A percentile compares a stretch with the other conserved stretches of the same genome.
Evolutionary conservation across 2,888 invertebrate species (phyloP).

Genomic region (Heliconius ismenius): DNA sequence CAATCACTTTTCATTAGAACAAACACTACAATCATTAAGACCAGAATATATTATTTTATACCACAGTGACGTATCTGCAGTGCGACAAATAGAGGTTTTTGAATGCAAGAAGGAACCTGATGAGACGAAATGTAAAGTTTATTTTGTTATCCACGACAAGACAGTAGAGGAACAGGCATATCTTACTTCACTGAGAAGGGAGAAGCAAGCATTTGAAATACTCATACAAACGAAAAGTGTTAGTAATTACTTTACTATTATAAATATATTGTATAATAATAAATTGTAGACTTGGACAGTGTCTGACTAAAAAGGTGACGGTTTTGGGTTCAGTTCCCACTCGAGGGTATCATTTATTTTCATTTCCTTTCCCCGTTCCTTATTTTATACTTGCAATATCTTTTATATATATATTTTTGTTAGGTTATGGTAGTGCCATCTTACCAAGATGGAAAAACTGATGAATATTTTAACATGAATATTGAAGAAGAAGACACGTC

Average conservation of each 20-base stretch:
- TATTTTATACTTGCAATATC: no score
- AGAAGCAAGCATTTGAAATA: conserved; percentile 96
- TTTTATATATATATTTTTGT: conserved; percentile 38
- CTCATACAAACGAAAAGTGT: conserved; percentile 96
- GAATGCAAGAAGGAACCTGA: conserved; percentile 82
- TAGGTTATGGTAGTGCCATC: conserved; percentile 93
- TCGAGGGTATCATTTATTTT: no score
- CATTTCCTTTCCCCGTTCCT: no score
- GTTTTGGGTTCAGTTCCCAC: no score
- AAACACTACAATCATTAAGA: conserved; percentile 84
- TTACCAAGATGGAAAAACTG: conserved; percentile 93
- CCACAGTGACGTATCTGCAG: conserved; percentile 92
- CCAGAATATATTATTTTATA: conserved; percentile 95
- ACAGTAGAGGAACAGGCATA: conserved; percentile 99
- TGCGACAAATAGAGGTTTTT: conserved; percentile 94
- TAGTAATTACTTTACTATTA: conserved; percentile 53
- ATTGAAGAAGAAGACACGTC: conserved; percentile 63
- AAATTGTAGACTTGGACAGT: no score
- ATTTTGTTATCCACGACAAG: conserved; percentile 93
- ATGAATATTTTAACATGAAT: conserved; percentile 77
- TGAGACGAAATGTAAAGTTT: conserved; percentile 85
- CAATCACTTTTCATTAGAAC: conserved; percentile 86
- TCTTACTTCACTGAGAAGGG: conserved; percentile 92
- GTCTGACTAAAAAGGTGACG: no score
- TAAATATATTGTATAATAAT: no score